Percentiles rank a stretch among this genome's conserved stretches.
Conservation (phyloP, 2,888 invertebrate genomes). For the Coenonympha arcania region DNA sequence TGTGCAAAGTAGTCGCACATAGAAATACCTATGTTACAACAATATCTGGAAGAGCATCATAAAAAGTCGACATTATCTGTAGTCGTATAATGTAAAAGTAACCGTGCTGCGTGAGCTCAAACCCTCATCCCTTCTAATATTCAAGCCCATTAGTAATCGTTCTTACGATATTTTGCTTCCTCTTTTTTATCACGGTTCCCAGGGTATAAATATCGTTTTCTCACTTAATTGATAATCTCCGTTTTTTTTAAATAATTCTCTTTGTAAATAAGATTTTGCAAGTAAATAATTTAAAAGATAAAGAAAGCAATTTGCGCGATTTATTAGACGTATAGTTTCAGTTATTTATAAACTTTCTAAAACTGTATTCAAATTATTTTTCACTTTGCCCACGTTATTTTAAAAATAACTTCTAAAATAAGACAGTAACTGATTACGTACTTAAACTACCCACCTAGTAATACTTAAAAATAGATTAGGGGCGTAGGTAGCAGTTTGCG, state of each 20-base stretch:
- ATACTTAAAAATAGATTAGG: conserved; percentile 25
- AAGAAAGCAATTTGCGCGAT: too few relatives aligned
- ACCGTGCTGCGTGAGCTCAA: conserved; percentile 38
- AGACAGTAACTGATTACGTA: neutral
- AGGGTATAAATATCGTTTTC: conserved; percentile 11
- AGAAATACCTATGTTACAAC: too few relatives aligned
- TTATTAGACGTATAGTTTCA: too few relatives aligned
- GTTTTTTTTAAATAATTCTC: too few relatives aligned
- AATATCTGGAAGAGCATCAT: neutral
- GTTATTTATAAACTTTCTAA: too few relatives aligned
- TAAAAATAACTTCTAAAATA: neutral
- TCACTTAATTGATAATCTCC: neutral
- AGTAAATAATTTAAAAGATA: too few relatives aligned
- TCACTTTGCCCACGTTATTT: neutral
- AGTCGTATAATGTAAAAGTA: conserved; percentile 13
- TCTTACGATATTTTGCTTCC: conserved; percentile 22
- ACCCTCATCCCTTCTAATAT: conserved; percentile 39
- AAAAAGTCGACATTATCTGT: neutral
- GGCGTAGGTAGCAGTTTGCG: conserved; percentile 14
- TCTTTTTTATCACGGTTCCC: conserved; percentile 16
- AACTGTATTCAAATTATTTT: neutral
- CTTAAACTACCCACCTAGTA: conserved; percentile 8
- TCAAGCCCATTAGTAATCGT: conserved; percentile 39
- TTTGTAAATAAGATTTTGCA: too few relatives aligned
- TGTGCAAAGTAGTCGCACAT: too few relatives aligned